These are phyloP conservation scores for Corapipo altera DNA, from an alignment of 2,113 vertebrate genomes.

Conservation along the genomic window DNA sequence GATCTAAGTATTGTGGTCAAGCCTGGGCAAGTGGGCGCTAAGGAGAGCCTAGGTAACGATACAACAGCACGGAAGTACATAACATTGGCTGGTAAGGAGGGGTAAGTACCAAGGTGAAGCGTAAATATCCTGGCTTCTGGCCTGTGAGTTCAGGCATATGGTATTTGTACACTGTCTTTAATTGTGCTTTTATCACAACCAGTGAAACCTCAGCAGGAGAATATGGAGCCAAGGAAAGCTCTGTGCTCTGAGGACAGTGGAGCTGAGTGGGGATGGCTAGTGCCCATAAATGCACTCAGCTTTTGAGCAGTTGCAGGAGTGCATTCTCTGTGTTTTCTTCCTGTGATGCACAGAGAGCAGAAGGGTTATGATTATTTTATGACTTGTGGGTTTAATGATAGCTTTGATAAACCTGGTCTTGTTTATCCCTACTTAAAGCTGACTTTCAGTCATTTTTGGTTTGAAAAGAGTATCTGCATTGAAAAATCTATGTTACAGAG, in stretches of 20 bases:
- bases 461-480: not conserved
- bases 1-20: not conserved
- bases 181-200: not conserved
- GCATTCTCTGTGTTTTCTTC: fast-evolving
- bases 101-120: not conserved
- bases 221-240: not conserved
- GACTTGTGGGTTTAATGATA: not conserved
- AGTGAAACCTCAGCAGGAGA: not conserved
- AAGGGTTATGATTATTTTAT: not conserved
- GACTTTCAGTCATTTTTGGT: not conserved
- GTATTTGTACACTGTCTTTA: not conserved
- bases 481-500: not conserved
- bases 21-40: not conserved
- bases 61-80: fast-evolving
- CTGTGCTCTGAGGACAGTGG: not conserved
- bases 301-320: not conserved
- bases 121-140: not conserved
- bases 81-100: not conserved
- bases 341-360: not conserved
- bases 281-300: not conserved
- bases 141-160: not conserved
- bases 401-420: not conserved
- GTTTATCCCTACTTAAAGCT: not conserved
- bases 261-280: not conserved
- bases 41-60: not conserved